Conservation (phyloP, 2,113 vertebrate species). For the Laticauda colubrina region DNA sequence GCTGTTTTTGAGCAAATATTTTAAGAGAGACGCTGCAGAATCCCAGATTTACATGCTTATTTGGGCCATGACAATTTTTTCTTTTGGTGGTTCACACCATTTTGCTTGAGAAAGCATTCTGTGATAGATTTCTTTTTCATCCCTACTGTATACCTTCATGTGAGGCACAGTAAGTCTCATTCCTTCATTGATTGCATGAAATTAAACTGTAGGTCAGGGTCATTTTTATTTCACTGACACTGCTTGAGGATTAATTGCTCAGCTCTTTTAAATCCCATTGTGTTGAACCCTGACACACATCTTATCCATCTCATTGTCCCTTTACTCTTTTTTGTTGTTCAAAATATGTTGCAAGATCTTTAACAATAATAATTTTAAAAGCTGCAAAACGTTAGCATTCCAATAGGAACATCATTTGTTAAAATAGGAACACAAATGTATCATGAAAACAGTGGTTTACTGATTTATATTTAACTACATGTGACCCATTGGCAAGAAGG, state of each 20-base stretch:
- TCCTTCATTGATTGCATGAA: conserved; percentile 15
- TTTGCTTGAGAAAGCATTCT: not conserved
- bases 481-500: not conserved
- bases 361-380: not conserved
- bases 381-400: not conserved
- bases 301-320: conserved; percentile 3
- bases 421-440: not conserved
- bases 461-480: not conserved
- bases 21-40: not conserved
- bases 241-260: conserved; percentile 20
- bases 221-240: conserved; percentile 17
- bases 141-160: not conserved
- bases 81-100: not conserved
- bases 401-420: not conserved
- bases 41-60: not conserved
- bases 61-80: not conserved
- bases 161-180: not conserved
- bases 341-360: not conserved
- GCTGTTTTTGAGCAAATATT: not conserved
- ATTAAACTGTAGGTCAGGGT: conserved; percentile 15
- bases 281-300: not conserved
- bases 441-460: not conserved
- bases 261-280: conserved; percentile 12
- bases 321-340: too few relatives aligned
- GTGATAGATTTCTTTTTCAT: not conserved